Evolutionary conservation across 2,113 vertebrate species (phyloP).

Genomic region (Poeciliopsis retropinna): DNA sequence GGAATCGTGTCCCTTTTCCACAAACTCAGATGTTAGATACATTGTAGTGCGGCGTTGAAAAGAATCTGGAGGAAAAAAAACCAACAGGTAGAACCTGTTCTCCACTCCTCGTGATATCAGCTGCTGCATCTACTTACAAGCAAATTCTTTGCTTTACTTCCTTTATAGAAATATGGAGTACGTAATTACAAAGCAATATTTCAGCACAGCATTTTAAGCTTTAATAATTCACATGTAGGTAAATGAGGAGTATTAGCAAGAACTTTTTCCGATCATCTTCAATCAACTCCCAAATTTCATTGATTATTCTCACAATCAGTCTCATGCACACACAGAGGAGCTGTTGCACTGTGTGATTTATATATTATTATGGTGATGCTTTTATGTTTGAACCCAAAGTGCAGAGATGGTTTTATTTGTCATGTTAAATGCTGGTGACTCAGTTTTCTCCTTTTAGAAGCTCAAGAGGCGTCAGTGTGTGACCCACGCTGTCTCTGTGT

Average conservation of each 20-base stretch:
- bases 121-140: neutral
- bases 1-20: neutral
- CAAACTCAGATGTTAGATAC: neutral
- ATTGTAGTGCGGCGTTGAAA: neutral
- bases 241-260: too few species aligned
- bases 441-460: conserved; percentile 28
- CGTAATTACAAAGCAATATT: neutral
- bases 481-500: conserved; percentile 9
- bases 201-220: neutral
- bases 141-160: neutral
- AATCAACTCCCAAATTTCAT: neutral
- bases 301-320: neutral
- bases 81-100: neutral
- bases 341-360: conserved; percentile 44
- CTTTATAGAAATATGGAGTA: neutral
- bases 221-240: neutral
- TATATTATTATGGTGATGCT: conserved; percentile 39
- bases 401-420: conserved; percentile 68
- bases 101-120: neutral
- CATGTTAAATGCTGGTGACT: conserved; percentile 56
- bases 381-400: conserved; percentile 65
- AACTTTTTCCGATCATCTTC: too few species aligned
- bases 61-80: neutral
- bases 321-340: conserved; percentile 24
- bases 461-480: conserved; percentile 9